Base-by-base conservation (phyloP, 35 echinoderm and acorn worm species). In the Anneissia japonica region DNA sequence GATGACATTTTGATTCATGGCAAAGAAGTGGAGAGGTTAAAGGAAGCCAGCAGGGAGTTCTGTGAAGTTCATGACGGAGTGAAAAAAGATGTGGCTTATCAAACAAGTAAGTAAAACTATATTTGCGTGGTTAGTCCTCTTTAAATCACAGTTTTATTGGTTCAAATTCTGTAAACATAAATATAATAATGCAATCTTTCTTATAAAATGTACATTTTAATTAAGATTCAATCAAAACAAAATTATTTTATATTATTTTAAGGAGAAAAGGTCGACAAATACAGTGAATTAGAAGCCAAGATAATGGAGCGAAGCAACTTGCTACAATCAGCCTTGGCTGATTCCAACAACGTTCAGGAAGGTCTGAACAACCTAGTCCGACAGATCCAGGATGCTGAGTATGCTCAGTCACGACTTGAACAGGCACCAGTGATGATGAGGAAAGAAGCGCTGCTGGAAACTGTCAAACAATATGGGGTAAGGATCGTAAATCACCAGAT, bases 231-330 rank as follows among this genome's bases (percentile, higher is more conserved):
- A n/a, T 45, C 16, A 45, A 45, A 45, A 45, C 40, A 7, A 45
- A 64, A n/a, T n/a, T 64, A 64, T 64, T 6, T 64, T 64, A 11
- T 38, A 36, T 74, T 82, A 35, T 46, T 32, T 32, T 30, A 36
- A 94, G 89, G 88, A 83, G 95, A 98, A 73, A 81, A 91, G 19
- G 87, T 75, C 43, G 95, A 98, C 72, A 90, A 93, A 30, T 94
- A 89, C 92, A 90, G 89, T 81, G 81, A 94, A 74, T 79, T 98
- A 36, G 91, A 98, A 77, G 89, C 83, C 40, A 90, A 94, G 95
- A 74, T 98, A 30, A 83, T 92, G 7, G 95, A 98, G 33, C 85
- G 91, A 41, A 91, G 74, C 79, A 98, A 93, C 78, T 37, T 89
- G 23, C 83, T 93, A 11, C 95, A 98, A 86, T 91, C 95, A 38